Base-by-base conservation (phyloP, 2,888 invertebrate species). In the Pseudococcus longispinus region DNA sequence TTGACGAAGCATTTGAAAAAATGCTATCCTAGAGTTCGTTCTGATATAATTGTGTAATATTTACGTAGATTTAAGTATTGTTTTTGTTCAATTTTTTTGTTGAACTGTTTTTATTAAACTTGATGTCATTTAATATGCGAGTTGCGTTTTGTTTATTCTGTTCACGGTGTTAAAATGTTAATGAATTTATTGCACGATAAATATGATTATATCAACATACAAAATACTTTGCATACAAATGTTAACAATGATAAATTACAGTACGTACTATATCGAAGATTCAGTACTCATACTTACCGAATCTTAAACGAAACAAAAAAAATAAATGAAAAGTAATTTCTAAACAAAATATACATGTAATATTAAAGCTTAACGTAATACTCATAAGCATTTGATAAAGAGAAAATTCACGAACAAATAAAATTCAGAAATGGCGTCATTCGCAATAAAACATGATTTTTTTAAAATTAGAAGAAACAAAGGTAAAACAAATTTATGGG, bases 1-100 rank as follows among this genome's bases (percentile, higher is more conserved):
- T 23, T 86, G 9, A n/a, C n/a, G 5, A 74, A n/a, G 11, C 86
- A 86, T 80, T 1, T 86, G 51, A 77, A 86, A 37, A 86, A 80
- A 13, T 44, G 80, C 51, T 55, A 20, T 20, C 77, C 85, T n/a
- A 13, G 55, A 11, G 26, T 86, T 46, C 77, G 86, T 29, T 80
- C 80, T 18, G 86, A 86, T 86, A 0, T 51, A 8, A 55, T 20
- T 6, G 44, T 74, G 15, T 9, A 37, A 37, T 37, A 2, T 46
- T 46, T 46, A 37, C 8, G 44, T 46, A n/a, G 6, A n/a, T 51
- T 51, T 51, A 46, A 46, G 46, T 51, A 6, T 51, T 51, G n/a
- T 51, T 51, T 46, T 51, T 51, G 51, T 51, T 18, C 4, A n/a
- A n/a, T 51, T 51, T 51, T 51, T 65, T 65, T 65, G 26, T n/a